Percentiles rank a stretch among this genome's conserved stretches.
Evolutionary conservation across 2,888 invertebrate genomes (phyloP).

Genomic region (Helicoverpa assulta): DNA sequence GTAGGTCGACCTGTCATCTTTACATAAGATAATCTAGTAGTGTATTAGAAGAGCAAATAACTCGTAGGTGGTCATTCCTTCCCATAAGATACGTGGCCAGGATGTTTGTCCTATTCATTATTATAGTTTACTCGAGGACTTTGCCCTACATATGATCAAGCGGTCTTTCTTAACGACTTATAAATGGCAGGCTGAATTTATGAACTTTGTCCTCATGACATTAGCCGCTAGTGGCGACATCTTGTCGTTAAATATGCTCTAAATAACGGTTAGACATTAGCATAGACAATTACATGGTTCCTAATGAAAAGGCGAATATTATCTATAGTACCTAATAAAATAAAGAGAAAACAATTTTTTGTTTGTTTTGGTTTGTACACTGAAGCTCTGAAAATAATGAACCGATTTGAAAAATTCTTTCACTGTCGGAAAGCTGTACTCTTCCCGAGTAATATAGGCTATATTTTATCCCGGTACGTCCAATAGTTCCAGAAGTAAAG

Average conservation of each 20-base stretch:
- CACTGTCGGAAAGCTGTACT: too few species aligned
- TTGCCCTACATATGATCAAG: slow-evolving; percentile 39
- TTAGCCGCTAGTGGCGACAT: slow-evolving; percentile 38
- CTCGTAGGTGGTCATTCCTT: slow-evolving; percentile 46
- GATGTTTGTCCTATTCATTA: slow-evolving; percentile 51
- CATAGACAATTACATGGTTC: slow-evolving; percentile 34
- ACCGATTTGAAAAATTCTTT: too few species aligned
- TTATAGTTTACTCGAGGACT: slow-evolving; percentile 42
- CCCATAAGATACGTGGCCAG: slow-evolving; percentile 43
- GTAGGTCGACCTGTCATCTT: too few species aligned
- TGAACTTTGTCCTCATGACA: slow-evolving; percentile 36
- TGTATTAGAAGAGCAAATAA: slow-evolving; percentile 32
- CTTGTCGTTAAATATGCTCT: slow-evolving; percentile 45
- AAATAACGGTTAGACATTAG: slow-evolving; percentile 38
- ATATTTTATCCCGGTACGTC: too few species aligned
- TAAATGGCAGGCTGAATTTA: slow-evolving; percentile 36
- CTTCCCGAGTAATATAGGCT: too few species aligned
- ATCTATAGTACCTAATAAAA: background rate
- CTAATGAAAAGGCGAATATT: slow-evolving; percentile 44
- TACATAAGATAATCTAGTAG: background rate
- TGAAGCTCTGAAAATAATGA: too few species aligned
- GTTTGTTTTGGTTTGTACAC: too few species aligned
- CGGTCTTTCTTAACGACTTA: slow-evolving; percentile 40
- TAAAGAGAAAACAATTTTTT: too few species aligned
- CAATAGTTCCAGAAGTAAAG: too few species aligned